Base-by-base conservation (phyloP, 2,113 vertebrate genomes). In the Thamnophis sirtalis region DNA sequence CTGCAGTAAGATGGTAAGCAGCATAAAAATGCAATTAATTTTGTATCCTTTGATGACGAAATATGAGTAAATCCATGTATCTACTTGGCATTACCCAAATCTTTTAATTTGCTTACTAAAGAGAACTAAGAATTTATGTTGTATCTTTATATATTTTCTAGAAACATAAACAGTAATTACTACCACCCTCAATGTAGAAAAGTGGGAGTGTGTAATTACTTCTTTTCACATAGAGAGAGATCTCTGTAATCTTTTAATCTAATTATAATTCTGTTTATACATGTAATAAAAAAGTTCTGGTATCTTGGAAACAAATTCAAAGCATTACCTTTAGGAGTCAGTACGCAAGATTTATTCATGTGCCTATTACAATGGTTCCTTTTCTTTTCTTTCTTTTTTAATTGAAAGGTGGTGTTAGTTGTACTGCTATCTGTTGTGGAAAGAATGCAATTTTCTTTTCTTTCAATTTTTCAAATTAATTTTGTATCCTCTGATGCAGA, bases 161-260 rank as follows among this genome's bases (percentile, higher is more conserved):
- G 89, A 84, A 84, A 43, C 3, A 2, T 58, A 97, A 96, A 92
- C 90, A 93, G 85, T 93, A 95, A 96, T 97, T 97, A 95, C 55
- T 93, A 87, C 89, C 87, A 87, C 90, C 3, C 60, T 94, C 88
- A 68, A 92, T 68, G 73, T 24, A 1, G 90, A 93, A 89, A 95
- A 87, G 90, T 55, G 88, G 33, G 94, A 73, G 90, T 38, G 93
- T 95, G 80, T 93, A 96, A 97, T 96, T 96, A 95, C 58, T 92
- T 91, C 90, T 90, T 96, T 94, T 73, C 80, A 84, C 86, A 89
- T 43, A 91, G 92, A 92, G 68, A 7, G 84, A 90, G 73, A 43
- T 84, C 90, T 92, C 73, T 58, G 90, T 86, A 55, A 9, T 94
- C 55, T 90, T 93, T 88, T 93, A 91, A 10, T 55, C 68, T 94